Conservation (phyloP, 2,888 invertebrate species). For the Xanthia togata region DNA sequence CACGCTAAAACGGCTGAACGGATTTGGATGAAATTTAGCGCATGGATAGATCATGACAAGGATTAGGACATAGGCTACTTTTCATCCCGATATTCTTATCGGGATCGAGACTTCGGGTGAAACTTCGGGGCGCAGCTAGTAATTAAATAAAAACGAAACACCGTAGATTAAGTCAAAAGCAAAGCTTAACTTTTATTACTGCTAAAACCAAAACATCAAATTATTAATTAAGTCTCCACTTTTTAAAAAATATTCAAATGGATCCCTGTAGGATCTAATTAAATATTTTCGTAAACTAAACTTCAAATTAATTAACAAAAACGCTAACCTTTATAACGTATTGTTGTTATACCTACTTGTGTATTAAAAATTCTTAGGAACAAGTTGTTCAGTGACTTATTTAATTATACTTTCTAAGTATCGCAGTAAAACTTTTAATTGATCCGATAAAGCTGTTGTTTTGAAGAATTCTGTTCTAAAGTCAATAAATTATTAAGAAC, state of each 20-base stretch:
- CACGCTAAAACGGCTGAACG: too few species aligned
- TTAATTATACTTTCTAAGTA: slow-evolving; percentile 55
- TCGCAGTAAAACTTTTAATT: slow-evolving; percentile 49
- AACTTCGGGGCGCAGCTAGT: too few species aligned
- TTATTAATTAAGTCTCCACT: neutral
- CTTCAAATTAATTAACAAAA: slow-evolving; percentile 41
- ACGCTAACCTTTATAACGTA: slow-evolving; percentile 1
- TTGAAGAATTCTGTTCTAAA: slow-evolving; percentile 15
- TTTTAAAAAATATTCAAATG: slow-evolving; percentile 20
- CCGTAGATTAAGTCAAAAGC: too few species aligned
- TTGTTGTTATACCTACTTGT: slow-evolving; percentile 23
- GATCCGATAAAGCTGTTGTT: slow-evolving; percentile 41
- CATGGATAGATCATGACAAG: too few species aligned
- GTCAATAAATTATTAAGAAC: neutral
- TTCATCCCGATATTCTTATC: too few species aligned
- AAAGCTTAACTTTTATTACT: neutral
- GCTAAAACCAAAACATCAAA: neutral
- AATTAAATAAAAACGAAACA: too few species aligned
- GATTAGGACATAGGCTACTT: too few species aligned
- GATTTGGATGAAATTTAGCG: too few species aligned
- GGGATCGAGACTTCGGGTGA: too few species aligned
- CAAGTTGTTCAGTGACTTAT: slow-evolving; percentile 45
- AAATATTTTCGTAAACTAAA: slow-evolving; percentile 24
- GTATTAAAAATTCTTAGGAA: slow-evolving; percentile 32
- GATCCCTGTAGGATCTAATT: slow-evolving; percentile 6